These are phyloP conservation scores for Cirrhinus molitorella DNA, from an alignment of 2,797 vertebrate species.

Conservation along the genomic window DNA sequence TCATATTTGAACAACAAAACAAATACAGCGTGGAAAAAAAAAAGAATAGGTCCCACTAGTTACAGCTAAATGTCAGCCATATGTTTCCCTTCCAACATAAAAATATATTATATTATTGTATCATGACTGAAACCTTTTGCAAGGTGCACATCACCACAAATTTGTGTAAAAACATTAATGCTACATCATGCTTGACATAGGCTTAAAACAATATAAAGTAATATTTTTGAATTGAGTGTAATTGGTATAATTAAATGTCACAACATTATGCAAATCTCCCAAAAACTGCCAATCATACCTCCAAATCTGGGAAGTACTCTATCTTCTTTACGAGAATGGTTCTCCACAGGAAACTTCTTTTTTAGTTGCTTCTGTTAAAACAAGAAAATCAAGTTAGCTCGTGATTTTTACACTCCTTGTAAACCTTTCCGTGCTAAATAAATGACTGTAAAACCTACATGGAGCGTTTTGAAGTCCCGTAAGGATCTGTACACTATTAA, in stretches of 20 bases:
- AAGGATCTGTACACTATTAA: conserved; percentile 79
- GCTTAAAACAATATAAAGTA: neutral
- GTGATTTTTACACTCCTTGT: neutral
- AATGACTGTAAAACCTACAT: conserved; percentile 68
- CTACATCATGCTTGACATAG: neutral
- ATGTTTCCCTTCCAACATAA: neutral
- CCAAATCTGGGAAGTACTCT: conserved; percentile 78
- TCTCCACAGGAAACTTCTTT: conserved; percentile 69
- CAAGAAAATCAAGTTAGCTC: neutral
- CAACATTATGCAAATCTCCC: neutral
- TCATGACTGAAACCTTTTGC: neutral
- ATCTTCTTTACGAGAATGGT: conserved; percentile 55
- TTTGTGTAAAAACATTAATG: neutral
- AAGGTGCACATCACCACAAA: neutral
- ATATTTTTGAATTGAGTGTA: neutral
- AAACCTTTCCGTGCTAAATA: neutral
- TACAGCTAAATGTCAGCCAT: neutral
- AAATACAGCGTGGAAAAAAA: neutral
- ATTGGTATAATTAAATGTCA: too few species aligned
- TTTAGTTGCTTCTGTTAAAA: conserved; percentile 76
- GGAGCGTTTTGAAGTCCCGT: conserved; percentile 75
- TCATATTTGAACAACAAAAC: neutral
- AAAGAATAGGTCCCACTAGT: neutral
- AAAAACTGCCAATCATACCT: conserved; percentile 63
- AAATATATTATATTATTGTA: neutral